Percentiles rank a stretch among this genome's conserved stretches.
Conservation (phyloP, 2,113 vertebrate genomes). For the Cochlearius cochlearius region DNA sequence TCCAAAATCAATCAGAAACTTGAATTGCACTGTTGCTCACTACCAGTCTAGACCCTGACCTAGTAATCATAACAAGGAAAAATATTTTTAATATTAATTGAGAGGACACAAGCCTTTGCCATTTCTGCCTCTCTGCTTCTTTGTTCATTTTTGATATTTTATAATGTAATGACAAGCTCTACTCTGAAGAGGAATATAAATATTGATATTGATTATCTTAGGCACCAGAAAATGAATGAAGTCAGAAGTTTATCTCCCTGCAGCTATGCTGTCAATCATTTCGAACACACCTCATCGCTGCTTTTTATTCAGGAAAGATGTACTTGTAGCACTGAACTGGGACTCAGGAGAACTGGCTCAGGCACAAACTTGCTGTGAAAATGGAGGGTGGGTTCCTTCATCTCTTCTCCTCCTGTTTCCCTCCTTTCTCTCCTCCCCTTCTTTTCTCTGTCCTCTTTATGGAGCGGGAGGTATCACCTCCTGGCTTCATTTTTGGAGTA, state of each 20-base stretch:
- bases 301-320: neutral
- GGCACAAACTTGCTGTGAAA: neutral
- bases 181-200: neutral
- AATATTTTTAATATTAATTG: neutral
- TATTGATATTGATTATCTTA: neutral
- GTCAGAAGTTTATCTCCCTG: neutral
- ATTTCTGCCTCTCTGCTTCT: neutral
- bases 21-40: neutral
- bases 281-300: neutral
- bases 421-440: neutral
- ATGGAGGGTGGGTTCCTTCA: neutral
- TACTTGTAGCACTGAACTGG: neutral
- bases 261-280: neutral
- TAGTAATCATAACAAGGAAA: neutral
- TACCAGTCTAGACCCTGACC: neutral
- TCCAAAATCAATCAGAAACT: neutral
- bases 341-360: neutral
- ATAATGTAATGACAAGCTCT: neutral
- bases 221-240: neutral
- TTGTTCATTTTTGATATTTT: neutral
- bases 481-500: neutral
- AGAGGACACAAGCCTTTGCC: neutral
- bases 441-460: neutral
- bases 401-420: neutral
- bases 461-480: neutral